Percentiles rank a stretch among this genome's conserved stretches.
phyloP scores from a whole-genome alignment of 2,888 invertebrate genomes.

The Artemia sinica region DNA sequence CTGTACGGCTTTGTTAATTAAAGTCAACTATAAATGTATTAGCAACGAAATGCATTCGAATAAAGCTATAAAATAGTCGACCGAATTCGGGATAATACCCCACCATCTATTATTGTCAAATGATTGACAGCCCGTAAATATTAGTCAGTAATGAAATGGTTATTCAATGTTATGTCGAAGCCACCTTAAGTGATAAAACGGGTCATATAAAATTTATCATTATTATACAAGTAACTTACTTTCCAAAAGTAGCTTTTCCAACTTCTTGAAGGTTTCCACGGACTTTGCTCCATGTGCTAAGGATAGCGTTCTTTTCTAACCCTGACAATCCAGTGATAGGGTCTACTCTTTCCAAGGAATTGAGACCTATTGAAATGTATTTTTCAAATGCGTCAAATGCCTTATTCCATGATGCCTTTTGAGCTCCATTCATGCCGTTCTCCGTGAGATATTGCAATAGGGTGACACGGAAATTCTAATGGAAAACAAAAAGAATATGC shows the following conservation, averaged over 20 bases:
- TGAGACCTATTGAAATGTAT: not conserved
- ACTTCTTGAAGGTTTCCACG: not conserved
- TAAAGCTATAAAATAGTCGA: too few relatives aligned
- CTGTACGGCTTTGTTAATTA: too few relatives aligned
- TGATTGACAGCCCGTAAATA: too few relatives aligned
- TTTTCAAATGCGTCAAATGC: not conserved
- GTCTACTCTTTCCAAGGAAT: not conserved
- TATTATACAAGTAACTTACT: not conserved
- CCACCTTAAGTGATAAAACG: too few relatives aligned
- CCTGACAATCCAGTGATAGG: constrained; percentile 3
- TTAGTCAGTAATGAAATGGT: too few relatives aligned
- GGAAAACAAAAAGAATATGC: not conserved
- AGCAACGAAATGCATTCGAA: too few relatives aligned
- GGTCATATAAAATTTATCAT: too few relatives aligned
- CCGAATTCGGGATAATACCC: too few relatives aligned
- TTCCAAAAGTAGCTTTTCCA: not conserved
- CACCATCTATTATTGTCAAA: too few relatives aligned
- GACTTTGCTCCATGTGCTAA: not conserved
- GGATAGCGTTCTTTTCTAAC: not conserved
- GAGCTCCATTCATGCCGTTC: not conserved
- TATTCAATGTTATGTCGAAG: too few relatives aligned
- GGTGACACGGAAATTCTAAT: not conserved
- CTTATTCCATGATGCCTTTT: not conserved
- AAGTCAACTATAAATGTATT: too few relatives aligned
- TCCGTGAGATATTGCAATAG: not conserved